Evolutionary conservation across 2,797 vertebrate genomes (phyloP).

Genomic region (Myoxocephalus aenaeus): DNA sequence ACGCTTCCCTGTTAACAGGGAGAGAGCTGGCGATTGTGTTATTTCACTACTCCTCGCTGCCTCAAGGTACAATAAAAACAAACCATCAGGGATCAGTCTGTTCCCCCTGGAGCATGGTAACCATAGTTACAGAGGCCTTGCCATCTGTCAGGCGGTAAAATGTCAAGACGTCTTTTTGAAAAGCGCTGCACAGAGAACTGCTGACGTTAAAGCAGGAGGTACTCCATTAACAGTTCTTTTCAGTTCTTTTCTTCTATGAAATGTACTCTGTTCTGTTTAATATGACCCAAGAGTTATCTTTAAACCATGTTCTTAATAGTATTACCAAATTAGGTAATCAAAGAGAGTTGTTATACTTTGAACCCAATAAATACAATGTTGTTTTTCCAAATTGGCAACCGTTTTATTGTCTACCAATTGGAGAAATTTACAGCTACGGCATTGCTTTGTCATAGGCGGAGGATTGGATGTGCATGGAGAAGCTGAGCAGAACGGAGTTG

Average conservation of each 20-base stretch:
- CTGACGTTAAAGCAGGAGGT: not conserved
- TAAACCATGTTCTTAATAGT: slow-evolving; percentile 1
- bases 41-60: slow-evolving; percentile 5
- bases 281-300: not conserved
- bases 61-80: slow-evolving; percentile 44
- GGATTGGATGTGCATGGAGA: slow-evolving; percentile 15
- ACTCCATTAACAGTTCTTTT: not conserved
- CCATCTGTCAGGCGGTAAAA: slow-evolving; percentile 50
- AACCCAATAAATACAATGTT: not conserved
- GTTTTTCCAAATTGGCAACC: not conserved
- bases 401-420: not conserved
- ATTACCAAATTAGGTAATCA: not conserved
- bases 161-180: slow-evolving; percentile 14
- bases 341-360: slow-evolving; percentile 19
- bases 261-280: not conserved
- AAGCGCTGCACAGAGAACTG: not conserved
- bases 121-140: slow-evolving; percentile 48
- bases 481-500: slow-evolving; percentile 14
- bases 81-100: slow-evolving; percentile 37
- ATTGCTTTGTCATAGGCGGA: not conserved
- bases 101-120: slow-evolving; percentile 41
- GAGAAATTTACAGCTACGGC: not conserved
- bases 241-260: not conserved
- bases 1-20: slow-evolving; percentile 1
- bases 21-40: slow-evolving; percentile 17